Percentiles rank a stretch among this genome's conserved stretches.
Evolutionary conservation across 2,113 vertebrate species (phyloP).

Genomic region (Tachuris rubrigastra): DNA sequence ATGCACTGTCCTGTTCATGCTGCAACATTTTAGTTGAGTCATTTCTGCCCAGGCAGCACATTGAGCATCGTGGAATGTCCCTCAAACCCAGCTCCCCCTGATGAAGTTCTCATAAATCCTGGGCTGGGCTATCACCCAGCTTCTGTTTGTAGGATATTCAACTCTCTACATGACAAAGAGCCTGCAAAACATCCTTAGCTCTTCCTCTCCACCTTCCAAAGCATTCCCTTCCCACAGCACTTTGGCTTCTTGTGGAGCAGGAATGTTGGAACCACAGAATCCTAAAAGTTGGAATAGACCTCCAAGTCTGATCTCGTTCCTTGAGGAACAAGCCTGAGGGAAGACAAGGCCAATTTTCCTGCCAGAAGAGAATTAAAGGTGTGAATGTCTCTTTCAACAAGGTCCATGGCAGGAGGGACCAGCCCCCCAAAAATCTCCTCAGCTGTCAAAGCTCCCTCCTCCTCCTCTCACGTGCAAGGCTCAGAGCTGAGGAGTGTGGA

Average conservation of each 20-base stretch:
- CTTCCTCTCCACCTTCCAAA: neutral
- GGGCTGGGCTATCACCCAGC: neutral
- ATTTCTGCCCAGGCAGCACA: neutral
- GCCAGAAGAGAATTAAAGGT: neutral
- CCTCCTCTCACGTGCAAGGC: rapidly evolving
- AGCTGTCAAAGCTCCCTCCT: neutral
- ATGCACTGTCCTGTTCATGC: neutral
- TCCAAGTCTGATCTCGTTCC: neutral
- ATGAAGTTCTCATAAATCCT: neutral
- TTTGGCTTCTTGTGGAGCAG: rapidly evolving
- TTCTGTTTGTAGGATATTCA: neutral
- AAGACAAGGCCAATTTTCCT: neutral
- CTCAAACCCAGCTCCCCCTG: neutral
- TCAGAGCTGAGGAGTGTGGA: neutral
- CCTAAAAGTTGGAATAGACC: rapidly evolving
- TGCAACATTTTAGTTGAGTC: neutral
- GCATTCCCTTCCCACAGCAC: neutral
- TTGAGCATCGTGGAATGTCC: neutral
- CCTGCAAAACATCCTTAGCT: neutral
- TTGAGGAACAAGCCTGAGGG: neutral
- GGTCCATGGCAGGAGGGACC: neutral
- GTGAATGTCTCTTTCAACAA: neutral
- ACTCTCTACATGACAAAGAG: neutral
- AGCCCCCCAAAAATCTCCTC: neutral
- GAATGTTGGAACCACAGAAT: rapidly evolving